Conservation (phyloP, 2,797 vertebrate genomes). For the Sebastolobus alascanus region DNA sequence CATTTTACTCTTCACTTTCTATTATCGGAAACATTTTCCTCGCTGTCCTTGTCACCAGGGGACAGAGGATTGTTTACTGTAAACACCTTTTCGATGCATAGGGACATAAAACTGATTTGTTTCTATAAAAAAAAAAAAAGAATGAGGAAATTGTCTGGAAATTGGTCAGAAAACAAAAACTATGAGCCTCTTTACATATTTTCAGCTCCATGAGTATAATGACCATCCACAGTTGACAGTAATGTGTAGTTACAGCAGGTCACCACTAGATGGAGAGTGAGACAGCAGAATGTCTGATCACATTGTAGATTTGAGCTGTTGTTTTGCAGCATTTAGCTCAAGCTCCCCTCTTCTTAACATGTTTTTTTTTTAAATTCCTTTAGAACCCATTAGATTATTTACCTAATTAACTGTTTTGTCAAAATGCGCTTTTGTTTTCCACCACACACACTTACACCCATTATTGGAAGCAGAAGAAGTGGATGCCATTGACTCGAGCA, state of each 20-base stretch:
- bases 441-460: neutral
- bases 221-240: neutral
- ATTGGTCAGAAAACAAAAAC: neutral
- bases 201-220: neutral
- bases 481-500: constrained; percentile 38
- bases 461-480: constrained; percentile 30
- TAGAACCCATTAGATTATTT: neutral
- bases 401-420: neutral
- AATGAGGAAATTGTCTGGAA: neutral
- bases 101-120: neutral
- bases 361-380: constrained; percentile 1
- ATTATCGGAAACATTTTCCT: neutral
- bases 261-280: constrained; percentile 83
- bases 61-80: neutral
- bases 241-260: constrained; percentile 52
- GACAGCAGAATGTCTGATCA: constrained; percentile 55
- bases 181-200: neutral
- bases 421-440: constrained; percentile 6
- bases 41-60: neutral
- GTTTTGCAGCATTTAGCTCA: neutral
- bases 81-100: neutral
- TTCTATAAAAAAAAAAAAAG: neutral
- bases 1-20: neutral
- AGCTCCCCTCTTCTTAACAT: neutral
- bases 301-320: constrained; percentile 7